These are phyloP conservation scores for Plemyria rubiginata DNA, from an alignment of 2,888 invertebrate species.

Conservation along the genomic window DNA sequence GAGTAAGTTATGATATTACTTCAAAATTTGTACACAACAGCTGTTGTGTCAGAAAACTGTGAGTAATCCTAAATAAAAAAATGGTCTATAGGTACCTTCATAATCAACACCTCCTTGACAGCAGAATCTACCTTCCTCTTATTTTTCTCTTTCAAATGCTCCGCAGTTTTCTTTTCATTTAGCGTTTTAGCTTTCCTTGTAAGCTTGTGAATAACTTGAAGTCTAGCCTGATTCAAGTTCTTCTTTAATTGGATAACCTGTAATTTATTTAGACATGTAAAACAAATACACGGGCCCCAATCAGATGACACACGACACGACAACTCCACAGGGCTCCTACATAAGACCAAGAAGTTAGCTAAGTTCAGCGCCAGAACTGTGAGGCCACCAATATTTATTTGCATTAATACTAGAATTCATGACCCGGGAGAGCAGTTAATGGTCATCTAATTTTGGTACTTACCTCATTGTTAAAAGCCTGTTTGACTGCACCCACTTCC, in stretches of 20 bases:
- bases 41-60: too few species aligned
- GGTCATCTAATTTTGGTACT: constrained; percentile 7
- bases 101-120: constrained; percentile 73
- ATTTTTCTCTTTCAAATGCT: constrained; percentile 65
- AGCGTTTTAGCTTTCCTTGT: constrained; percentile 76
- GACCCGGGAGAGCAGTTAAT: too few species aligned
- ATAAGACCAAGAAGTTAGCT: too few species aligned
- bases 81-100: constrained; percentile 70
- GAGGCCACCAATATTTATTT: too few species aligned
- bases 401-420: too few species aligned
- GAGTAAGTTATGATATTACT: too few species aligned
- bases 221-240: constrained; percentile 73
- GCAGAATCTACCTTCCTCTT: constrained; percentile 74
- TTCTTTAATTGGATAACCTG: constrained; percentile 75
- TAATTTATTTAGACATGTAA: constrained; percentile 39
- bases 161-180: constrained; percentile 67
- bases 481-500: constrained; percentile 81
- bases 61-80: too few species aligned
- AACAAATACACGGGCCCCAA: background rate
- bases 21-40: too few species aligned
- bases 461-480: constrained; percentile 80
- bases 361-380: too few species aligned
- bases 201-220: constrained; percentile 74
- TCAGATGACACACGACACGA: too few species aligned
- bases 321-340: too few species aligned